phyloP scores from a whole-genome alignment of 2,888 invertebrate genomes.

The Biston betularia region DNA sequence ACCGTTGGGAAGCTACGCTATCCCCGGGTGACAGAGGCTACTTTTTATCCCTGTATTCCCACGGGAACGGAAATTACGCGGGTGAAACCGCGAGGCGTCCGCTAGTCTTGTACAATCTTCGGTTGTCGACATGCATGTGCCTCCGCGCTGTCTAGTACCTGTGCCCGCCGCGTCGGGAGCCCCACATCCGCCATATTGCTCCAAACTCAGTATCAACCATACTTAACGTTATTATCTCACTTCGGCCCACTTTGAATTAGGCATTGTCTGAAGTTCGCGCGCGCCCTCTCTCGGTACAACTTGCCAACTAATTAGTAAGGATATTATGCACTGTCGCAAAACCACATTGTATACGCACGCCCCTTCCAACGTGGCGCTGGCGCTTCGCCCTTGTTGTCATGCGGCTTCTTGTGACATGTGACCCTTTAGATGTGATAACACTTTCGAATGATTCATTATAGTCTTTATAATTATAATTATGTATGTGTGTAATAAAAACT shows the following conservation, averaged over 20 bases:
- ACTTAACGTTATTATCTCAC: conserved; percentile 52
- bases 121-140: background rate
- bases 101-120: too few relatives aligned
- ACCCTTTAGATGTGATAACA: too few relatives aligned
- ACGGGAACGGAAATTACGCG: too few relatives aligned
- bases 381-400: background rate
- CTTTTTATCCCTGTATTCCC: too few relatives aligned
- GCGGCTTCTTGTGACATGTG: too few relatives aligned
- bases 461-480: too few relatives aligned
- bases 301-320: conserved; percentile 41
- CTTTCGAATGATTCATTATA: too few relatives aligned
- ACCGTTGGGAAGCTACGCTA: too few relatives aligned
- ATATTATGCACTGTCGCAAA: conserved; percentile 39
- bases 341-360: conserved; percentile 21
- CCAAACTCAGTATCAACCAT: conserved; percentile 47
- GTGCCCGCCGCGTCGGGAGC: conserved; percentile 12
- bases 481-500: too few relatives aligned
- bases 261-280: conserved; percentile 46
- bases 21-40: too few relatives aligned
- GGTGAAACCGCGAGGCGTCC: too few relatives aligned
- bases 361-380: background rate
- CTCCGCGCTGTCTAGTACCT: background rate
- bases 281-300: conserved; percentile 25
- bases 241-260: conserved; percentile 50
- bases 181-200: conserved; percentile 34